Evolutionary conservation across 2,888 invertebrate species (phyloP).

Genomic region (Brenthis daphne): DNA sequence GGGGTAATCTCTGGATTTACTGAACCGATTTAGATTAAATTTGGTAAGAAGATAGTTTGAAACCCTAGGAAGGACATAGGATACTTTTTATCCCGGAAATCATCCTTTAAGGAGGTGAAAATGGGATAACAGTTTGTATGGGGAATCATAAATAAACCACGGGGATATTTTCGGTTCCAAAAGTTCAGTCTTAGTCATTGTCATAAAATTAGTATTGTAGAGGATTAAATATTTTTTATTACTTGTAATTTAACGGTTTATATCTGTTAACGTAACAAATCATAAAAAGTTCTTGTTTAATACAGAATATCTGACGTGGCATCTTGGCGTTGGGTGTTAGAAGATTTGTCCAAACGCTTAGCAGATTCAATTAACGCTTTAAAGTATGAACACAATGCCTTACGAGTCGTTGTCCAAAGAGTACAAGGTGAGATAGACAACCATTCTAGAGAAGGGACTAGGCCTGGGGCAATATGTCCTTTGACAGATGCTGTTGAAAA

Average conservation of each 20-base stretch:
- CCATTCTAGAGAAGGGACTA: constrained; percentile 50
- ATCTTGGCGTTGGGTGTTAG: constrained; percentile 73
- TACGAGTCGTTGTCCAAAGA: constrained; percentile 60
- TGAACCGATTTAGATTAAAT: too few species aligned
- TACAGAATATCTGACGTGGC: constrained; percentile 67
- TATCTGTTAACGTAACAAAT: not conserved
- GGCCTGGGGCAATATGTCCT: constrained; percentile 63
- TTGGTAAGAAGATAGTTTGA: too few species aligned
- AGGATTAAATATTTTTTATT: not conserved
- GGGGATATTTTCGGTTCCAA: not conserved
- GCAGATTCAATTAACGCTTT: constrained; percentile 57
- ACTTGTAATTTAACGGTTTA: not conserved
- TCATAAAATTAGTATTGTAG: not conserved
- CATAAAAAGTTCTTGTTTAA: not conserved
- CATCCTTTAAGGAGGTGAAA: too few species aligned
- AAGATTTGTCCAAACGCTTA: constrained; percentile 64
- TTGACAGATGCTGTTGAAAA: constrained; percentile 63
- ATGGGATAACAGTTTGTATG: too few species aligned
- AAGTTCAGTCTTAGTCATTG: too few species aligned
- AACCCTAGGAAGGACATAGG: too few species aligned
- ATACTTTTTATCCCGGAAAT: too few species aligned
- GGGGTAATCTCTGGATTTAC: too few species aligned
- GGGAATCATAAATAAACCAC: not conserved
- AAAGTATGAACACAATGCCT: constrained; percentile 62
- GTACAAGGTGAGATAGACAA: constrained; percentile 57